Conservation (phyloP, 1,140 invertebrate species). For the Probaryconus sp. region DNA sequence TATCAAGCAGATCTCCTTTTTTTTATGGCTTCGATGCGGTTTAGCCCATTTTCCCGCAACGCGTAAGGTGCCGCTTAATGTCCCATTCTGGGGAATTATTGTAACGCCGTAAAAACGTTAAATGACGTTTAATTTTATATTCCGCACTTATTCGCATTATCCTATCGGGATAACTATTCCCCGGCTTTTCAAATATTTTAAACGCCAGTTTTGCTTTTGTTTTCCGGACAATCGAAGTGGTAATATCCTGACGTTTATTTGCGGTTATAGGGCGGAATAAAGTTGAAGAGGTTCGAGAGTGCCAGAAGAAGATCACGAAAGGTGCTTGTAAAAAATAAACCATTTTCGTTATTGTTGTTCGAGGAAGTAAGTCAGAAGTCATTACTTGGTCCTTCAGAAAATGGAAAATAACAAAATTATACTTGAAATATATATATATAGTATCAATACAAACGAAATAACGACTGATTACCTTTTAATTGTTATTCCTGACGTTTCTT, state of each 20-base stretch:
- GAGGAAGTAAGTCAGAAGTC: neutral
- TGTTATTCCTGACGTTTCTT: too few species aligned
- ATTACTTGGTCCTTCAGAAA: too few species aligned
- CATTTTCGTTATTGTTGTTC: constrained; percentile 7
- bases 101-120: constrained; percentile 9
- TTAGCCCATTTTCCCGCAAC: constrained; percentile 23
- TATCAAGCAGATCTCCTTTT: constrained; percentile 29
- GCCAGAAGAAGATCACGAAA: constrained; percentile 2
- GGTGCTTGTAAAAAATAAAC: neutral
- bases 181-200: constrained; percentile 11
- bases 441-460: too few species aligned
- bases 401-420: too few species aligned
- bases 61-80: constrained; percentile 22
- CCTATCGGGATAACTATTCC: constrained; percentile 16
- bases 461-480: too few species aligned
- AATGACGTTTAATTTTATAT: constrained; percentile 29
- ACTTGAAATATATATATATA: too few species aligned
- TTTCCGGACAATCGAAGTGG: constrained; percentile 7
- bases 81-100: constrained; percentile 11
- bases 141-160: constrained; percentile 21
- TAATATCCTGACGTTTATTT: constrained; percentile 8
- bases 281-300: neutral
- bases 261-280: constrained; percentile 3
- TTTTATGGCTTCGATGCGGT: constrained; percentile 23
- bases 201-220: constrained; percentile 9